Evolutionary conservation across 1,140 invertebrate genomes (phyloP), one percentile per base, ranked within the genome.

Genomic region (Drosophila carrolli): DNA sequence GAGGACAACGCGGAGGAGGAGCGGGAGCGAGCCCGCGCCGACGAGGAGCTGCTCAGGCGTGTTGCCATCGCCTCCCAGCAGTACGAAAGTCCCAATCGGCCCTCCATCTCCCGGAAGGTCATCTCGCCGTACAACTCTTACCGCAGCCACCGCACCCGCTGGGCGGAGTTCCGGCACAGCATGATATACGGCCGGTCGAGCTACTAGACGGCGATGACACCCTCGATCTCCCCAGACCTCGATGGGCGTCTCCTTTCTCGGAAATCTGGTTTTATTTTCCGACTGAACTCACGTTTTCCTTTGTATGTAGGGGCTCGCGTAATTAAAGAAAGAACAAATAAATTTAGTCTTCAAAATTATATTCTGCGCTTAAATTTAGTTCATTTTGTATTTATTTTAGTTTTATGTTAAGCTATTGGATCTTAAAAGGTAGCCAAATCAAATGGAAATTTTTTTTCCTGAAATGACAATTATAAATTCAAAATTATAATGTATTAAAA

Each of bases 111-210:
- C 6, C 13, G 6, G 0, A 84, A 81, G 38, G 84, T 89, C 8
- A 72, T 81, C 10, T 47, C 70, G 23, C 85, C 84, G 0, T 90
- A 89, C 56, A 27, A 38, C 4, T 75, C 77, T 0, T 90, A 90
- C 40, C 43, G 9, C 0, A 71, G 16, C 2, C 84, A 89, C 40
- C 62, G 84, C 9, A 75, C 23, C 7, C 67, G 68, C 7, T 89
- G 84, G 84, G 84, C 81, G 0, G 81, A 77, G 27, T 89, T 89
- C 54, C 73, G 84, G 0, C 81, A 81, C 53, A 35, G 56, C 4
- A 63, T 89, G 77, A 65, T 89, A 14, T 89, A 75, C 14, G 84
- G 84, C 1, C 51, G 53, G 8, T 41, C 27, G 8, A 16, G 23
- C 1, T 71, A 53, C 37, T 83, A 71, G 14, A n/a, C 4, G 23